Conservation (phyloP, 2,888 invertebrate species). For the Eupithecia subfuscata region DNA sequence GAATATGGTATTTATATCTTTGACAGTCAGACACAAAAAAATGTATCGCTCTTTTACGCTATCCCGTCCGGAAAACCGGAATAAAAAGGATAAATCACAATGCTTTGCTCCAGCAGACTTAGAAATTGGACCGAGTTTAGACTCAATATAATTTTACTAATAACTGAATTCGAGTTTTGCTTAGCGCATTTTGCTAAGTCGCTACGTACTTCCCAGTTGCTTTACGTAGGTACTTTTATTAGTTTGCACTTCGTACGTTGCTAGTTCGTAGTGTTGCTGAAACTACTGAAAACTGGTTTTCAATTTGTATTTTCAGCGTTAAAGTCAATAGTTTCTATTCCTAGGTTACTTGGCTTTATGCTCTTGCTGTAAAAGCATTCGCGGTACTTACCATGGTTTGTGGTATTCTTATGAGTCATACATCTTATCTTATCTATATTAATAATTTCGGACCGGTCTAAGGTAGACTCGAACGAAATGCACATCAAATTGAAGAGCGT, state of each 20-base stretch:
- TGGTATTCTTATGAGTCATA: not conserved
- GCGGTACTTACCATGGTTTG: not conserved
- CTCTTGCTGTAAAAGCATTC: not conserved
- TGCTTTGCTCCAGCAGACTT: not conserved
- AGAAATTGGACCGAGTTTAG: not conserved
- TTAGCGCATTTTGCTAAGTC: constrained; percentile 44
- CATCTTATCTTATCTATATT: too few species aligned
- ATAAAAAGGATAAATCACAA: not conserved
- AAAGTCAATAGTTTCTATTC: constrained; percentile 11
- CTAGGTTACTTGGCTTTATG: not conserved
- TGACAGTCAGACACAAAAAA: too few species aligned
- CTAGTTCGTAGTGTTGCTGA: constrained; percentile 16
- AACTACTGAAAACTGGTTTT: constrained; percentile 20
- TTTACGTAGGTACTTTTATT: constrained; percentile 32
- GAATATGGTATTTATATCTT: not conserved
- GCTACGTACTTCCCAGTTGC: constrained; percentile 18
- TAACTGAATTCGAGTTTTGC: constrained; percentile 8
- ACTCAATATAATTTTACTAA: not conserved
- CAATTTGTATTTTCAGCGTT: constrained; percentile 27
- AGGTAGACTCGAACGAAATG: too few species aligned
- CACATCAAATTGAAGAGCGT: too few species aligned
- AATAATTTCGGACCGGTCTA: too few species aligned
- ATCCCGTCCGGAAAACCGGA: not conserved
- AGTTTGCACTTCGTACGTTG: constrained; percentile 18
- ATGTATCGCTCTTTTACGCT: not conserved